Conservation (phyloP, 2,797 vertebrate species). For the Meriones psammophilus region DNA sequence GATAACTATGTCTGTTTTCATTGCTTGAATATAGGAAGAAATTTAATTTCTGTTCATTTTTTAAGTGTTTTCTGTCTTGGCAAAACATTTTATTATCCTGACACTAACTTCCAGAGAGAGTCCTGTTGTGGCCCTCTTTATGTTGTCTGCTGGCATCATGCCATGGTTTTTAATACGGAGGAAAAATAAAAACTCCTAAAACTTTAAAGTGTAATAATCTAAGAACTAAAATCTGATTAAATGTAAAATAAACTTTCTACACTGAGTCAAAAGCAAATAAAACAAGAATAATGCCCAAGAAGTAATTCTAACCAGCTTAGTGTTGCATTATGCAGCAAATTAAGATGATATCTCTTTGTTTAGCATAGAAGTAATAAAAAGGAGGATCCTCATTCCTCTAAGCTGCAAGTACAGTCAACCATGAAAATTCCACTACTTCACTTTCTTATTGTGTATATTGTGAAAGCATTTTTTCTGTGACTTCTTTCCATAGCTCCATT, state of each 20-base stretch:
- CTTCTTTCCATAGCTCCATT: background rate
- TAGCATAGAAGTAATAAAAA: background rate
- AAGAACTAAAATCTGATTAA: conserved; percentile 75
- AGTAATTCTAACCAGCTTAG: conserved; percentile 63
- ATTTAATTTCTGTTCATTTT: conserved; percentile 22
- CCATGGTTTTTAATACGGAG: conserved; percentile 70
- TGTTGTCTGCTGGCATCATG: background rate
- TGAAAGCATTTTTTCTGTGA: background rate
- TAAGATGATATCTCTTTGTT: background rate
- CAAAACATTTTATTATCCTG: conserved; percentile 54
- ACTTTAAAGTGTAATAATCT: conserved; percentile 71
- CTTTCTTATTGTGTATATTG: background rate
- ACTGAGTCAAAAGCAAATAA: conserved; percentile 63
- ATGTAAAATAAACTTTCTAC: conserved; percentile 78
- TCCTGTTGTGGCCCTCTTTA: conserved; percentile 12
- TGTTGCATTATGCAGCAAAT: conserved; percentile 43
- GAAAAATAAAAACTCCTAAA: conserved; percentile 70
- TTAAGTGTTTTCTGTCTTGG: conserved; percentile 60
- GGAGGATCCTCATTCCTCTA: background rate
- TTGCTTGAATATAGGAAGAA: conserved; percentile 43
- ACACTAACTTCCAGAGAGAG: background rate
- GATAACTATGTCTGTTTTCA: background rate
- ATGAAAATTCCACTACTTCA: background rate
- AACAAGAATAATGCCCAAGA: conserved; percentile 16
- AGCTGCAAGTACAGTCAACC: background rate